Evolutionary conservation across 2,797 vertebrate genomes (phyloP).

Genomic region (Enteromius argenteus): DNA sequence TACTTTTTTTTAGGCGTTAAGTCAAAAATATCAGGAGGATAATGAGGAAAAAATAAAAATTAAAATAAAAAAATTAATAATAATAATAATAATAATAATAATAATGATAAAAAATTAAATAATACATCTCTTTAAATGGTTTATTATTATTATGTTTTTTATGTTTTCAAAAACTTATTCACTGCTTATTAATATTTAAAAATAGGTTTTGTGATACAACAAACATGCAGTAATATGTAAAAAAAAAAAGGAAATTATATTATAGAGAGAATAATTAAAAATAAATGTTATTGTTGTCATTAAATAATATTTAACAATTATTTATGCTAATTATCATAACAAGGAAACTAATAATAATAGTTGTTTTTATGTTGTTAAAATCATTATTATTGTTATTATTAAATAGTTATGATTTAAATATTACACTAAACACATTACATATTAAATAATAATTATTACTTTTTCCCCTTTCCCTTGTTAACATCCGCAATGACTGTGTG

Average conservation of each 20-base stretch:
- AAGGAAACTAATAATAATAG: background rate
- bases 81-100: too few relatives aligned
- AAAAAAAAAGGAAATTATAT: background rate
- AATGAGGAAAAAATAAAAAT: background rate
- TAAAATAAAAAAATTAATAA: background rate
- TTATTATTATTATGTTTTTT: background rate
- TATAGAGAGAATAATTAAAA: background rate
- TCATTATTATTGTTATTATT: background rate
- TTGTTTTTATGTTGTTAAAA: background rate
- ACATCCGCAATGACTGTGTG: background rate
- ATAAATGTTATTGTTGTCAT: background rate
- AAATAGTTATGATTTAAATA: background rate
- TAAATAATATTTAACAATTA: background rate
- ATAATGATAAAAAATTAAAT: too few relatives aligned
- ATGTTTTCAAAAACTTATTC: background rate
- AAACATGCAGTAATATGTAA: background rate
- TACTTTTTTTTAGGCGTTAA: background rate
- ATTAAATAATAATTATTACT: too few relatives aligned
- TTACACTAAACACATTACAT: background rate
- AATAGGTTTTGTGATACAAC: background rate
- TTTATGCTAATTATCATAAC: background rate
- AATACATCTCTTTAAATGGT: background rate
- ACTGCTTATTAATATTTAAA: background rate
- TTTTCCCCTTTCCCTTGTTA: background rate
- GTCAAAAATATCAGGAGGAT: background rate